Base-by-base conservation (phyloP, 2,888 invertebrate species). In the Cephus pulcher region DNA sequence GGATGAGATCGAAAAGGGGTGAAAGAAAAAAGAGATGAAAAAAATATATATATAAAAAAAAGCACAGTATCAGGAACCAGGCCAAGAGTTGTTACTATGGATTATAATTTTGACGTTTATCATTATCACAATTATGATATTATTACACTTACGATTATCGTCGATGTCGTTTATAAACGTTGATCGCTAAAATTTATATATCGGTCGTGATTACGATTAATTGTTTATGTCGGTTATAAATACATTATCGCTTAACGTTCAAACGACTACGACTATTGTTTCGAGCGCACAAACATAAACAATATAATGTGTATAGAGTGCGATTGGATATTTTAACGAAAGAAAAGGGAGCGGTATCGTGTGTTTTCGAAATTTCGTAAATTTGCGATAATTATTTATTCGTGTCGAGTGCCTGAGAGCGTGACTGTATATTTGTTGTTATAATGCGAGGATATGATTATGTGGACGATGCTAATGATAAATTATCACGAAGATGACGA, bases 381-480 rank as follows among this genome's bases (percentile, higher is more conserved):
- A 56, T 56, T 56, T 56, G 9, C 56, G 56, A 23, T 56, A 15
- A 56, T 56, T 56, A 56, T 56, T 56, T 56, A 56, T 56, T 56
- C 56, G 56, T 56, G 23, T 56, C 56, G 56, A 56, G 23, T 56
- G 56, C 56, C 56, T 56, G 56, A 56, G 56, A 56, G 56, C 56
- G 56, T 56, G 71, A 33, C 33, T 71, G 71, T 77, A 79, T 82
- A 82, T 80, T 79, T 82, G 82, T 83, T 82, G 81, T 83, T 86
- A 81, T 85, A 83, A 81, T 81, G 81, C 77, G 83, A 79, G 80
- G 80, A 23, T 56, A 56, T 56, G 73, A 81, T 80, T 79, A 76
- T 56, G 56, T 56, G 23, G 23, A 56, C 56, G 23, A 56, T 56
- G 23, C 56, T 9, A 56, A 56, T 56, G 56, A 56, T 56, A 56